Base-by-base conservation (phyloP, 1,140 invertebrate species). In the Drosophila pectinifera region DNA sequence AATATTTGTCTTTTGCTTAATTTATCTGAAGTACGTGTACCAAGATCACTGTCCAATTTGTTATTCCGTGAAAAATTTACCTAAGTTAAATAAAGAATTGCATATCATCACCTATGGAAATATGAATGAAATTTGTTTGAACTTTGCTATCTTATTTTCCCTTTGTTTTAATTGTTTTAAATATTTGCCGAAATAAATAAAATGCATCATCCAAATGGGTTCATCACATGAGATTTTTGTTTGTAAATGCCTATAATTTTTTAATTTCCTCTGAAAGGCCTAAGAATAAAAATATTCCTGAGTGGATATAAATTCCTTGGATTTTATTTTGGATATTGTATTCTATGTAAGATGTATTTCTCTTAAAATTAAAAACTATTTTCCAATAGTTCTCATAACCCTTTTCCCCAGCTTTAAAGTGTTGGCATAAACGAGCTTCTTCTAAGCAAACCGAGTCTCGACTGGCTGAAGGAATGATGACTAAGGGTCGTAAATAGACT, bases 401-500 rank as follows among this genome's bases (percentile, higher is more conserved):
- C n/a, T 28, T 48, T 22, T 0, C 16, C 3, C 3, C 1, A 2
- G 34, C 16, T 34, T 24, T 11, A 16, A 42, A 11, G 22, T 63
- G 56, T 18, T 10, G n/a, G 0, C 22, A 45, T n/a, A 38, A 62
- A 39, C 24, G 13, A 2, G 1, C 11, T 7, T 11, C 56, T 34
- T 5, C 41, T 46, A 22, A 22, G 54, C n/a, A 67, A 65, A 48
- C 62, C 22, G 31, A 36, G 42, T 45, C 31, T 64, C 10, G 5
- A 4, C n/a, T 10, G n/a, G 28, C 20, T 18, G 11, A 42, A 26
- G 28, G 28, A 26, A 14, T 5, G 39, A 54, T 72, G 68, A 72
- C 49, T 72, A 72, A 72, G 65, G 64, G 42, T 56, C 43, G 51
- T 72, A 72, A 72, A 72, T 72, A 72, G 42, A 26, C 42, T 57